These are phyloP conservation scores for Hippocampus barbouri DNA, from an alignment of 2,113 vertebrate species.

Conservation along the genomic window DNA sequence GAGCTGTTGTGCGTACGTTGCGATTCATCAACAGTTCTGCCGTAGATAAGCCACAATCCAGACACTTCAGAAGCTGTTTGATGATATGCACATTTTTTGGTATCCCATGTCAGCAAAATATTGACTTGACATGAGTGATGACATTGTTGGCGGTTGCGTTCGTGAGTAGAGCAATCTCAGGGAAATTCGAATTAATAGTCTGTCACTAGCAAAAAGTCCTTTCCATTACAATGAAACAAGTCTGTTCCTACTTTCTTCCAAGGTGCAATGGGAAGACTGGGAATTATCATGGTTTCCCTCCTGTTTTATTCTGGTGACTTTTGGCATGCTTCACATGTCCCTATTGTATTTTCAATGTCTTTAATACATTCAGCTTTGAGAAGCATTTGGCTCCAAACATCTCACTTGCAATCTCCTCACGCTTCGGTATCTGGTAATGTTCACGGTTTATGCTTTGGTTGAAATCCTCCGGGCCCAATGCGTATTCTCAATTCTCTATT, in stretches of 20 bases:
- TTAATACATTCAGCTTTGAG: constrained; percentile 5
- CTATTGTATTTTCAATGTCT: constrained; percentile 17
- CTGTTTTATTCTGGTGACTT: constrained; percentile 20
- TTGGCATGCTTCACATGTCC: constrained; percentile 20
- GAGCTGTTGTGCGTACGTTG: too few relatives aligned
- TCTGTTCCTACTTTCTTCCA: constrained; percentile 31
- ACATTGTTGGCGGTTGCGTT: too few relatives aligned
- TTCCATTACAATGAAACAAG: constrained; percentile 25
- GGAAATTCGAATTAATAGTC: too few relatives aligned
- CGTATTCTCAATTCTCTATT: constrained; percentile 4
- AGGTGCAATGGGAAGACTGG: not conserved
- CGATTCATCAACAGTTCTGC: too few relatives aligned
- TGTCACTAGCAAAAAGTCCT: constrained; percentile 17
- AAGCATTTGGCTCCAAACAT: constrained; percentile 14
- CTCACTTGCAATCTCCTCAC: constrained; percentile 15
- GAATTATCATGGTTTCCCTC: constrained; percentile 21
- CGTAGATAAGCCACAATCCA: too few relatives aligned
- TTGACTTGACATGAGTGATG: too few relatives aligned
- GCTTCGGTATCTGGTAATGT: constrained; percentile 14
- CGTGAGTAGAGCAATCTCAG: too few relatives aligned
- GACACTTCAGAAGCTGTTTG: too few relatives aligned
- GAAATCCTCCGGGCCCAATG: constrained; percentile 19
- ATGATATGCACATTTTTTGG: too few relatives aligned
- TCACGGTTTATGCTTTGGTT: constrained; percentile 19
- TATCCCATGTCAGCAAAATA: too few relatives aligned